Evolutionary conservation across 2,113 vertebrate species (phyloP), one percentile per base, ranked within the genome.

Genomic region (Anhinga rufa): DNA sequence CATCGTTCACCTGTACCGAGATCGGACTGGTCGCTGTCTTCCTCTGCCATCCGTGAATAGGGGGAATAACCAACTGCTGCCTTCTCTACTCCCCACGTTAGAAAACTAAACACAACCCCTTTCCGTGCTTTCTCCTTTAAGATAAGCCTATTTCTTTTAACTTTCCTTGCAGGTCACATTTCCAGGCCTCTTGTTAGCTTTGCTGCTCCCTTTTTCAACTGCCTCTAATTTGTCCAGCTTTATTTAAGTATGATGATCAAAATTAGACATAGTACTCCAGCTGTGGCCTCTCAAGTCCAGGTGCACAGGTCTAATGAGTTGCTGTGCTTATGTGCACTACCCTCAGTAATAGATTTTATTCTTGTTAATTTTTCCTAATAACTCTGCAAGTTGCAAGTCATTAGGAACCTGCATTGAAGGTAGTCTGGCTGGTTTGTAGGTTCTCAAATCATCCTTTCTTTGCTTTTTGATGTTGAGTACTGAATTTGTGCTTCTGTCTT

Each of bases 331-430:
- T 71, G 40, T 44, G 62, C 19, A 4, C 17, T 65, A 12, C 0
- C 3, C 26, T 77, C 34, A 48, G 40, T 17, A 70, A 85, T 25
- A 91, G 82, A 84, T 85, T 49, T 36, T 29, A 20, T 54, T 82
- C 70, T 75, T 51, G 22, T 76, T 93, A 93, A 90, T 94, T 95
- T 88, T 83, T 74, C 62, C 36, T 90, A 58, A 51, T 76, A 69
- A 77, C 34, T 82, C 48, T 88, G 58, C 17, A 26, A 90, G 82
- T 44, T 65, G 90, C 1, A 10, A 89, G 42, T 62, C 60, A 71
- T 71, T 75, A 92, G 60, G 72, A 90, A 21, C 13, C 58, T 62
- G 49, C 13, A n/a, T 9, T 65, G 78, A 54, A 82, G 60, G 64
- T 18, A 72, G 18, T 17, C 58, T 72, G 61, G 8, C 38, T 69